Evolutionary conservation across 1,140 invertebrate species (phyloP).

Genomic region (Ephestia elutella): DNA sequence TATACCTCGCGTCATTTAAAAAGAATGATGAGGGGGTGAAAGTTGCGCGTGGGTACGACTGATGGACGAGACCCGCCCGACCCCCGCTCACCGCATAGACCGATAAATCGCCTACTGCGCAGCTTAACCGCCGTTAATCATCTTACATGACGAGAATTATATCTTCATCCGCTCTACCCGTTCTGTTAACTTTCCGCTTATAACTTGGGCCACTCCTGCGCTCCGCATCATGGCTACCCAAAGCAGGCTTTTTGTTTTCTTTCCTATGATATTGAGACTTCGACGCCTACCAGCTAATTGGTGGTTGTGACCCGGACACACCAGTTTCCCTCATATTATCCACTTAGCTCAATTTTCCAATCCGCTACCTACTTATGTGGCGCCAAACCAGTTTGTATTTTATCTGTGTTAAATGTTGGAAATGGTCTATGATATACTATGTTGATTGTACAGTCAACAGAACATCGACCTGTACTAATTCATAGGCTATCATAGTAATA

Average conservation of each 20-base stretch:
- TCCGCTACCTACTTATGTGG: neutral
- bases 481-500: neutral
- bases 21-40: too few species aligned
- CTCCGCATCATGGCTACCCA: neutral
- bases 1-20: too few species aligned
- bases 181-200: too few species aligned
- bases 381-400: neutral
- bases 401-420: neutral
- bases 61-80: too few species aligned
- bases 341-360: conserved; percentile 15
- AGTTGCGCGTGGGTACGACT: too few species aligned
- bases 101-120: too few species aligned
- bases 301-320: conserved; percentile 2
- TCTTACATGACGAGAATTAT: too few species aligned
- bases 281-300: conserved; percentile 22
- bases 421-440: neutral
- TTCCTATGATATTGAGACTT: conserved; percentile 9
- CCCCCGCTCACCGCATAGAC: too few species aligned
- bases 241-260: neutral
- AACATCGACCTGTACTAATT: too few species aligned
- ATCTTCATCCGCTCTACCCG: too few species aligned
- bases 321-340: conserved; percentile 11
- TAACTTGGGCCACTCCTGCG: too few species aligned
- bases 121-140: too few species aligned
- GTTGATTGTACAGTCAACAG: neutral